Evolutionary conservation across 1,140 invertebrate genomes (phyloP).

Genomic region (Plutomurus gul): DNA sequence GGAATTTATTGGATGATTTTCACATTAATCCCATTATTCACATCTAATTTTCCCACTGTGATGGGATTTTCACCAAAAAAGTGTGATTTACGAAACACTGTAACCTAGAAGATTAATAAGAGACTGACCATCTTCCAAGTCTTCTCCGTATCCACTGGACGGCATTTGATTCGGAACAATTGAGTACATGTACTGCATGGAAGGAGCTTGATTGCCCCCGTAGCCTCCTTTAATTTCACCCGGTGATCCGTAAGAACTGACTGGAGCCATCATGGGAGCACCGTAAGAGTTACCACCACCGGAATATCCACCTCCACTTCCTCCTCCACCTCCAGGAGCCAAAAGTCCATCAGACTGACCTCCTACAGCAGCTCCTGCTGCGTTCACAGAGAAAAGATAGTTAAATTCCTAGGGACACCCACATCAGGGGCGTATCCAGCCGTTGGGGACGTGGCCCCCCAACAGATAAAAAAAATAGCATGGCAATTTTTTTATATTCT

Average conservation of each 20-base stretch:
- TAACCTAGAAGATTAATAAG: background rate
- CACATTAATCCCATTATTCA: no score
- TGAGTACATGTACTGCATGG: constrained; percentile 12
- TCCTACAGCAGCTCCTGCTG: background rate
- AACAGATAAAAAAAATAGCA: no score
- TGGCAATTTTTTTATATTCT: no score
- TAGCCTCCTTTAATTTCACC: background rate
- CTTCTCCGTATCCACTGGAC: constrained; percentile 1
- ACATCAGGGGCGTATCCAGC: no score
- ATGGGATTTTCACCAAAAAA: no score
- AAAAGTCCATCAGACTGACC: background rate
- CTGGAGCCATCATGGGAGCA: background rate
- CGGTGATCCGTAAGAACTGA: background rate
- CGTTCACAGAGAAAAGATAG: no score
- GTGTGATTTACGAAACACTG: no score
- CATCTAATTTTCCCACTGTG: no score
- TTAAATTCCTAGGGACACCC: no score
- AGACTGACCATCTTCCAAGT: background rate
- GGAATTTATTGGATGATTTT: no score
- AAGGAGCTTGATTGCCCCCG: background rate
- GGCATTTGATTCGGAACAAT: background rate
- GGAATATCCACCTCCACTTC: background rate
- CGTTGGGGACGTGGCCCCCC: no score
- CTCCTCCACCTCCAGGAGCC: background rate
- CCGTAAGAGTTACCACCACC: background rate